These are phyloP conservation scores for Oxyruncus cristatus DNA, from an alignment of 2,113 vertebrate genomes.

Conservation along the genomic window DNA sequence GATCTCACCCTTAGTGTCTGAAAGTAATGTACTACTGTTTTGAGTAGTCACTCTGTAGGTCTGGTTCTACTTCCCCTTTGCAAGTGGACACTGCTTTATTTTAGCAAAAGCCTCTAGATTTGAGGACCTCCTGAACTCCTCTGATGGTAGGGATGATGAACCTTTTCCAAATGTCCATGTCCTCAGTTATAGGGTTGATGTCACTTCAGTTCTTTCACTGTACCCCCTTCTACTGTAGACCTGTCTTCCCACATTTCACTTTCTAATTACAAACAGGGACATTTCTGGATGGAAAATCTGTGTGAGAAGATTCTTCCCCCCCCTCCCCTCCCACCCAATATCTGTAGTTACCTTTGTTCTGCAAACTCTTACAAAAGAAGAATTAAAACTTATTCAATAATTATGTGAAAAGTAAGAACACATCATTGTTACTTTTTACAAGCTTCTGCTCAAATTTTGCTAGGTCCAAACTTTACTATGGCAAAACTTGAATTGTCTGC, in stretches of 20 bases:
- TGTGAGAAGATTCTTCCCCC: not conserved
- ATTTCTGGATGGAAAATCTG: not conserved
- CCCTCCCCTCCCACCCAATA: no score
- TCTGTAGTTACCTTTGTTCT: not conserved
- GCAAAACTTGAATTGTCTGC: not conserved
- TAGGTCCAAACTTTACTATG: not conserved
- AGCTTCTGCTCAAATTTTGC: not conserved
- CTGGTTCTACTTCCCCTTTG: not conserved
- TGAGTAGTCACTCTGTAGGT: not conserved
- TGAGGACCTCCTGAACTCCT: not conserved
- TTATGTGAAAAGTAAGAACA: not conserved
- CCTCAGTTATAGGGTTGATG: not conserved
- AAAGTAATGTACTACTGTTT: accelerated
- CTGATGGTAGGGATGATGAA: not conserved
- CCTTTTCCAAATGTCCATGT: not conserved
- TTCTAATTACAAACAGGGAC: not conserved
- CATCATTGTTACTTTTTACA: not conserved
- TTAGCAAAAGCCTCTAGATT: not conserved
- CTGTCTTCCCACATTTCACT: not conserved
- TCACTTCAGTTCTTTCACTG: not conserved
- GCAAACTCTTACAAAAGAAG: not conserved
- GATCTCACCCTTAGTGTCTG: not conserved
- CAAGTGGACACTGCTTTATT: not conserved
- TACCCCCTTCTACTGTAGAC: not conserved
- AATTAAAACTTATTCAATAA: not conserved